These are phyloP conservation scores for Phalacrocorax aristotelis DNA, from an alignment of 2,113 vertebrate genomes.

Conservation along the genomic window DNA sequence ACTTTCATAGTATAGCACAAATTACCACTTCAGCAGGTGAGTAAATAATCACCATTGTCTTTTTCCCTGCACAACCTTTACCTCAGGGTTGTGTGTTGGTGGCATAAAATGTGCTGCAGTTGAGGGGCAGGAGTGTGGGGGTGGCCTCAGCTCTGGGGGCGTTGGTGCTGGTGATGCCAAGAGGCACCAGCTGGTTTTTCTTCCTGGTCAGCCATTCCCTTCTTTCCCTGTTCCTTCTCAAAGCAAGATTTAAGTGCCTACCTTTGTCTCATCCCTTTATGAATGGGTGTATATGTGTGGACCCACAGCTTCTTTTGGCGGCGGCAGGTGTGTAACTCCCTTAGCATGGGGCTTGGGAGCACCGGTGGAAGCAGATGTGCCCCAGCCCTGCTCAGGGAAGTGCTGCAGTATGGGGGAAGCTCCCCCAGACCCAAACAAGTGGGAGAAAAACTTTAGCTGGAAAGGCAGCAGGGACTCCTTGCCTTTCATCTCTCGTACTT, in stretches of 20 bases:
- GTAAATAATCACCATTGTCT: neutral
- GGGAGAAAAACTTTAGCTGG: neutral
- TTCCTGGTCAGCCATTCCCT: rapidly evolving
- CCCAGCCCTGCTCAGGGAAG: neutral
- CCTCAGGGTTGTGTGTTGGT: neutral
- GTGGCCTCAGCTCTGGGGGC: neutral
- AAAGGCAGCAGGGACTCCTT: neutral
- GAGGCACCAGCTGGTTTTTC: neutral
- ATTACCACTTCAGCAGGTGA: neutral
- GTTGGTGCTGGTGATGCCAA: rapidly evolving
- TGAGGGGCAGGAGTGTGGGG: neutral
- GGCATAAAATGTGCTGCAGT: neutral
- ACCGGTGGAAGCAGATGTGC: neutral
- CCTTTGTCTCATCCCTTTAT: neutral
- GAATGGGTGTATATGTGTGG: rapidly evolving
- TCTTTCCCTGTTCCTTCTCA: neutral
- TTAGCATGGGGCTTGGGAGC: neutral
- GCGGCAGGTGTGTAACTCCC: too few relatives aligned
- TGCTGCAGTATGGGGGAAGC: neutral
- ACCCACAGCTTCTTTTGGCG: neutral
- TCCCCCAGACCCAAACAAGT: neutral
- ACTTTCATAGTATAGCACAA: neutral
- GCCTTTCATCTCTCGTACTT: neutral
- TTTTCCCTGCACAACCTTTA: neutral
- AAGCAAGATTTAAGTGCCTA: neutral